Evolutionary conservation across 2,113 vertebrate genomes (phyloP), one percentile per base, ranked within the genome.

Genomic region (Myocastor coypus): DNA sequence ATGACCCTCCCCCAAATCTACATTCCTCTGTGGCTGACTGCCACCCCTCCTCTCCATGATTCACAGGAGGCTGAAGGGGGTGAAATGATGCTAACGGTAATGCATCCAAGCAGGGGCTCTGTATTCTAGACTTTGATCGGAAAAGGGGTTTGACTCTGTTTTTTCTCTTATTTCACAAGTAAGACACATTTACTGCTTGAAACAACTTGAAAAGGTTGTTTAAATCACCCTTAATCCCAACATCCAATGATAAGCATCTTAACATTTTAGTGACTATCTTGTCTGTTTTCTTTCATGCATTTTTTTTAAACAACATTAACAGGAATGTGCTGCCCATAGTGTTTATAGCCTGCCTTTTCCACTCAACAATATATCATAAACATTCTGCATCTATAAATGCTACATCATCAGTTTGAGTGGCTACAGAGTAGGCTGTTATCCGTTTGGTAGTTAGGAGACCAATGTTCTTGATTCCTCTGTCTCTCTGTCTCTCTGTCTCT

Each of bases 271-370:
- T 66, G n/a, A 71, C 50, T 83, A 42, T 37, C 59, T 63, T 46
- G 40, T 16, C 83, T 88, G 9, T 64, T 80, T 89, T 59, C 37
- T 63, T 34, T 69, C 9, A 52, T 12, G 28, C 4, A 40, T 77
- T 52, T 10, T 80, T 73, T 57, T 19, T 28, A 17, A 69, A 32
- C 57, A 80, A 34, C 2, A 26, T 50, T n/a, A 52, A 61, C 22
- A 80, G 40, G 24, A 37, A 66, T 6, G 11, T 24, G 17, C 69
- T 61, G 20, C 46, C 12, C 40, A 7, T 7, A 1, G 19, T 75
- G 50, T 73, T 87, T 68, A 57, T 24, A 84, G 90, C 34, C 88
- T 69, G 37, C 46, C 68, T 66, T 94, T 87, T n/a, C 63, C 82
- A 83, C 14, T 66, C 20, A 30, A 17, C 42, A 32, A 34, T 26